A percentile compares a stretch with the other conserved stretches of the same genome.
Evolutionary conservation across 2,888 invertebrate genomes (phyloP).

Genomic region (Molanna angustata): DNA sequence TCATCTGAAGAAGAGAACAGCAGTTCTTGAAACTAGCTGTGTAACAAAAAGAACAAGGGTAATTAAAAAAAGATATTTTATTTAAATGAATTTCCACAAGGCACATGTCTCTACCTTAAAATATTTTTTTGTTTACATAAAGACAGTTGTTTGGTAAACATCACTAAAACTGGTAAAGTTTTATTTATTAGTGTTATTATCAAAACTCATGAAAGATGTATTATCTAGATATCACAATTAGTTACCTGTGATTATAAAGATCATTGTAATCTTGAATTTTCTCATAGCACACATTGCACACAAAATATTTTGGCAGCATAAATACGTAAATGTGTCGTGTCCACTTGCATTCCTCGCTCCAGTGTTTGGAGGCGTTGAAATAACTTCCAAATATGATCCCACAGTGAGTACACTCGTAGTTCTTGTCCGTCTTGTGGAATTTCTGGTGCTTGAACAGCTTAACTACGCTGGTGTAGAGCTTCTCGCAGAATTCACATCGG

Average conservation of each 20-base stretch:
- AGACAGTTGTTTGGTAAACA: too few species aligned
- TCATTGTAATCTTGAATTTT: conserved; percentile 52
- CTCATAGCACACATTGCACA: conserved; percentile 51
- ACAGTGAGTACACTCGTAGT: conserved; percentile 63
- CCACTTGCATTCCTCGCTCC: conserved; percentile 45
- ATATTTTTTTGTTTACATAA: too few species aligned
- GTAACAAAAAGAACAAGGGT: too few species aligned
- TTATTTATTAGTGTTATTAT: too few species aligned
- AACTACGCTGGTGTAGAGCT: conserved; percentile 50
- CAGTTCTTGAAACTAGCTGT: too few species aligned
- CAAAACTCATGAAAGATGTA: too few species aligned
- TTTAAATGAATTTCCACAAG: too few species aligned
- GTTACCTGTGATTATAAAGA: conserved; percentile 50
- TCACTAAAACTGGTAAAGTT: too few species aligned
- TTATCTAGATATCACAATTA: too few species aligned
- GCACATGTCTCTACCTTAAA: too few species aligned
- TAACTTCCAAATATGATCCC: conserved; percentile 44
- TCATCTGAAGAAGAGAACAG: too few species aligned
- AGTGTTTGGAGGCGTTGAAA: conserved; percentile 47
- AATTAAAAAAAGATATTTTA: too few species aligned
- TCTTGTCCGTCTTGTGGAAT: conserved; percentile 61
- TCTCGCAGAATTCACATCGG: conserved; percentile 53
- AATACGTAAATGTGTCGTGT: conserved; percentile 45
- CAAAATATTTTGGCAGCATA: conserved; percentile 46
- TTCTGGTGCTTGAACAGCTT: conserved; percentile 47